Evolutionary conservation across 1,140 invertebrate species (phyloP).

Genomic region (Calliopsis andreniformis): DNA sequence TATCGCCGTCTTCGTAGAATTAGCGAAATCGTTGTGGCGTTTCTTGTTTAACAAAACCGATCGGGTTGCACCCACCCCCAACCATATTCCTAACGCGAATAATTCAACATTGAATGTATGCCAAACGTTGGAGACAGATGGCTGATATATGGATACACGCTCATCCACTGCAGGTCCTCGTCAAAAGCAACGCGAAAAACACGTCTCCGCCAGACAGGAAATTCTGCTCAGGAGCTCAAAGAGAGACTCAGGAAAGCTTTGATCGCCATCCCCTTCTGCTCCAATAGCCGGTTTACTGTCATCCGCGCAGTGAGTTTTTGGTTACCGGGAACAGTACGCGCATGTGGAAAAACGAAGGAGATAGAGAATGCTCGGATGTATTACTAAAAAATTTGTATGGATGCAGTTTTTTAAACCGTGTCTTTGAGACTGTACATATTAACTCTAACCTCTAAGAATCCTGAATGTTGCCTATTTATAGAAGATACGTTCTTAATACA

Average conservation of each 20-base stretch:
- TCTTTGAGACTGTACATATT: too few species aligned
- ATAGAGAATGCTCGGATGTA: too few species aligned
- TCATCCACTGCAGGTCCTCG: conserved; percentile 32
- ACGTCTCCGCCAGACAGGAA: neutral
- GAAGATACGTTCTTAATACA: too few species aligned
- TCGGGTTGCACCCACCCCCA: too few species aligned
- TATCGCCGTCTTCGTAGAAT: conserved; percentile 30
- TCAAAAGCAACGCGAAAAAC: conserved; percentile 3
- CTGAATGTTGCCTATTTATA: too few species aligned
- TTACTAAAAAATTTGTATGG: too few species aligned
- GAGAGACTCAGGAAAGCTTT: conserved; percentile 11
- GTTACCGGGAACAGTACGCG: neutral
- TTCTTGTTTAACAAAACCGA: conserved; percentile 35
- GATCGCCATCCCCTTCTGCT: conserved; percentile 12
- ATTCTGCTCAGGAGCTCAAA: conserved; percentile 8
- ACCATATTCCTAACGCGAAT: too few species aligned
- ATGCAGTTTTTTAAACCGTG: too few species aligned
- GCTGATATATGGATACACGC: conserved; percentile 4
- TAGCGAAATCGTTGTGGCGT: conserved; percentile 37
- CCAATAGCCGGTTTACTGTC: neutral
- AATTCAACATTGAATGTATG: conserved; percentile 45
- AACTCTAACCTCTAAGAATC: too few species aligned
- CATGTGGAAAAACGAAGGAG: neutral
- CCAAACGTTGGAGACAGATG: conserved; percentile 20
- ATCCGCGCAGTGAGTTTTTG: neutral